These are phyloP conservation scores for Geodia barretti DNA, from an alignment of 37 sponge, comb jelly and placozoan species.

Conservation along the genomic window DNA sequence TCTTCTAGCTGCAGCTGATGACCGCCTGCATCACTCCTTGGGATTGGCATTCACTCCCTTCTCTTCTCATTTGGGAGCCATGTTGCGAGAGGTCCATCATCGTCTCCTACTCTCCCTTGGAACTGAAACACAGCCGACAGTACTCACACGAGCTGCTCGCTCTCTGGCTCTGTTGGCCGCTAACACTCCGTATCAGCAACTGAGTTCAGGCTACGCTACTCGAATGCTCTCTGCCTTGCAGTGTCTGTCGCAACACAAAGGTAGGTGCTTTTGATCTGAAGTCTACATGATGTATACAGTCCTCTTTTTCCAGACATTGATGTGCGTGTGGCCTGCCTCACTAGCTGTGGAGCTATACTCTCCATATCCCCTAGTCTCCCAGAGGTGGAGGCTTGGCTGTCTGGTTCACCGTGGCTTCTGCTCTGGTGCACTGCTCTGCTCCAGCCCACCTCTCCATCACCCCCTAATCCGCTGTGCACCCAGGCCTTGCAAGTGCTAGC, in stretches of 20 bases:
- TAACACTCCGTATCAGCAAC: conserved; percentile 66
- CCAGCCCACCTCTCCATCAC: not conserved
- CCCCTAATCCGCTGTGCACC: conserved; percentile 5
- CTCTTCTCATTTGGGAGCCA: conserved; percentile 60
- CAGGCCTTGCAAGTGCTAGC: conserved; percentile 60
- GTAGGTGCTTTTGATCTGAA: conserved; percentile 12
- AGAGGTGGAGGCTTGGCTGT: conserved; percentile 69
- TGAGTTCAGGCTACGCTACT: conserved; percentile 49
- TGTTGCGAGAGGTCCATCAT: conserved; percentile 68
- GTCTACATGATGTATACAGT: not conserved
- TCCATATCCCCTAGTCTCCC: conserved; percentile 31
- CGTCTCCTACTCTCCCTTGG: conserved; percentile 40
- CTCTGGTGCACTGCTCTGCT: conserved; percentile 39
- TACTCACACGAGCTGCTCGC: conserved; percentile 25
- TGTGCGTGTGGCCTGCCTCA: conserved; percentile 64
- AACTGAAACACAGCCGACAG: conserved; percentile 42
- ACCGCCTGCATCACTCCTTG: conserved; percentile 6
- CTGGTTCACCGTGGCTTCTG: conserved; percentile 36
- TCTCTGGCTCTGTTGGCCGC: conserved; percentile 24
- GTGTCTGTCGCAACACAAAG: conserved; percentile 21
- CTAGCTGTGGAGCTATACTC: conserved; percentile 58
- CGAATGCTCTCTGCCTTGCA: conserved; percentile 28
- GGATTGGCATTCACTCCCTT: conserved; percentile 36
- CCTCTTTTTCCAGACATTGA: conserved; percentile 38
- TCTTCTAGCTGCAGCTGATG: conserved; percentile 57